phyloP scores from a whole-genome alignment of 2,888 invertebrate species.

The Cenopis cana region DNA sequence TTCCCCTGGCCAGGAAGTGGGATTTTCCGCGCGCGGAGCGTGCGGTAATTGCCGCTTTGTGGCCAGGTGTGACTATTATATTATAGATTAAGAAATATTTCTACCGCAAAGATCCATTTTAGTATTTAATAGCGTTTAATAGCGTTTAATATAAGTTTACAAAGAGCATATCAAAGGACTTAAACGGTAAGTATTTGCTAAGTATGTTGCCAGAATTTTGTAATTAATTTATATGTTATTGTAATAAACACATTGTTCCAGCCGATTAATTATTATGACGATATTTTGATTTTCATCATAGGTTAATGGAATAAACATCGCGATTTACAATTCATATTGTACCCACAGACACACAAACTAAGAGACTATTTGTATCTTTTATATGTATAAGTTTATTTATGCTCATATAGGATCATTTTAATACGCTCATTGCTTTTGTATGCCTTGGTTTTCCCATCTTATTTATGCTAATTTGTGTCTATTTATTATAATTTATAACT shows the following conservation, averaged over 20 bases:
- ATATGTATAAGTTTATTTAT: constrained; percentile 18
- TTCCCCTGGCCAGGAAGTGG: no score
- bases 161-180: constrained; percentile 20
- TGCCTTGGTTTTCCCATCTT: constrained; percentile 6
- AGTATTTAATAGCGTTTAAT: not conserved
- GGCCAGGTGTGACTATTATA: no score
- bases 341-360: not conserved
- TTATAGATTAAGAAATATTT: no score
- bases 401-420: constrained; percentile 7
- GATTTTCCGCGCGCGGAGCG: no score
- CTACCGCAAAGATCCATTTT: no score
- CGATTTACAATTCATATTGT: not conserved
- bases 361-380: not conserved
- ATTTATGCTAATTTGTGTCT: constrained; percentile 21
- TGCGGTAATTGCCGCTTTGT: no score
- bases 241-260: not conserved
- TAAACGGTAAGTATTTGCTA: constrained; percentile 33
- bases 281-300: not conserved
- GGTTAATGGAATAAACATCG: not conserved
- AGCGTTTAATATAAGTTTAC: not conserved
- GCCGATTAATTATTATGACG: no score
- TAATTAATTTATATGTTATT: constrained; percentile 4
- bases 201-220: constrained; percentile 2
- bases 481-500: constrained; percentile 33
- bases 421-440: constrained; percentile 20